Evolutionary conservation across 2,113 vertebrate genomes (phyloP).

Genomic region (Vombatus ursinus): DNA sequence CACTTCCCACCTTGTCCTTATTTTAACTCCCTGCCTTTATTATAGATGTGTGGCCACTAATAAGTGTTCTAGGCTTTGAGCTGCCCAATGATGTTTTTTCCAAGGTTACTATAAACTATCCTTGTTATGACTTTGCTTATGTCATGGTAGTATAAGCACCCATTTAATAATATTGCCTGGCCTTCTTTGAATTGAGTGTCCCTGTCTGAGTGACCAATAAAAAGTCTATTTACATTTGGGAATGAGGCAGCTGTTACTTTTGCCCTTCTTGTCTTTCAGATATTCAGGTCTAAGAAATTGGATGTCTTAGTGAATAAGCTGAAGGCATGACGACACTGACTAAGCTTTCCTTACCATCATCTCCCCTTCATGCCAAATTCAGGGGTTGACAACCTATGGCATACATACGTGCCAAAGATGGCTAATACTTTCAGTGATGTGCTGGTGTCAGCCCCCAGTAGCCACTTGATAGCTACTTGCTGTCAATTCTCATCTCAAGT

Average conservation of each 20-base stretch:
- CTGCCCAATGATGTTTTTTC: not conserved
- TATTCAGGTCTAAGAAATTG: not conserved
- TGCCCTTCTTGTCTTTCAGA: not conserved
- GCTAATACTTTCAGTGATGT: not conserved
- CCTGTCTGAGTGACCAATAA: not conserved
- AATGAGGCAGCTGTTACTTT: not conserved
- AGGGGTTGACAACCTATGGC: not conserved
- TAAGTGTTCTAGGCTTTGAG: not conserved
- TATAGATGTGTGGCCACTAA: not conserved
- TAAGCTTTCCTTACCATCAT: not conserved
- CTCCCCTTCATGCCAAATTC: not conserved
- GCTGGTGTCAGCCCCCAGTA: rapidly evolving
- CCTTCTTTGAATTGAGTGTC: not conserved
- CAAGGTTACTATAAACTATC: not conserved
- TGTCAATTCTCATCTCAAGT: not conserved
- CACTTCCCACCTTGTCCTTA: not conserved
- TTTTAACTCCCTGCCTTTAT: not conserved
- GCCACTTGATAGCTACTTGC: not conserved
- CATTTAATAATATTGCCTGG: not conserved
- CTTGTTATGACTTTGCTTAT: not conserved
- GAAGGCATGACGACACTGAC: not conserved
- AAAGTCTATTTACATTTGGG: not conserved
- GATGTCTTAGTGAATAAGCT: not conserved
- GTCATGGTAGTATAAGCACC: not conserved
- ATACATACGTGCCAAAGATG: not conserved